Conservation (phyloP, 2,113 vertebrate genomes). For the Morphnarchus princeps region DNA sequence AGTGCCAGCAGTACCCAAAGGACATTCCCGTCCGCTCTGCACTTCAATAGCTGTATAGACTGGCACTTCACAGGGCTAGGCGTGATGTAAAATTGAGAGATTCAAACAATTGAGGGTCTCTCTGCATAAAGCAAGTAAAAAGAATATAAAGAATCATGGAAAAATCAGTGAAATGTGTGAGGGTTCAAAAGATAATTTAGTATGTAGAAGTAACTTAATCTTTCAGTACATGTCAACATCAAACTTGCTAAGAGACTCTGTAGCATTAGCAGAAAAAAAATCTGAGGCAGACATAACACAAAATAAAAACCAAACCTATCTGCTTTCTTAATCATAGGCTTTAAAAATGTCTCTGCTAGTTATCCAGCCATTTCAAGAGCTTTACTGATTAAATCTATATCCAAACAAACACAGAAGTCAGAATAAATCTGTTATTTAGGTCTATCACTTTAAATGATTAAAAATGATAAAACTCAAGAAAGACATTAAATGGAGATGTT, state of each 20-base stretch:
- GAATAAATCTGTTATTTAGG: conserved; percentile 21
- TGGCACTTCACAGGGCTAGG: not conserved
- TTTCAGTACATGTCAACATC: not conserved
- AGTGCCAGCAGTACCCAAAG: not conserved
- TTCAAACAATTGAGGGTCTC: not conserved
- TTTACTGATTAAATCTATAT: not conserved
- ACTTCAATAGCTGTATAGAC: not conserved
- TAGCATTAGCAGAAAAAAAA: not conserved
- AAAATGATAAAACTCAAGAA: not conserved
- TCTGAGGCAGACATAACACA: not conserved
- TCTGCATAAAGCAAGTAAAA: not conserved
- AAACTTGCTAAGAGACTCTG: not conserved
- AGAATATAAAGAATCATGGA: not conserved
- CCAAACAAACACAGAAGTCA: conserved; percentile 27
- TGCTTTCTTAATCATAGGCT: conserved; percentile 8
- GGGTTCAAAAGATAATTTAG: not conserved
- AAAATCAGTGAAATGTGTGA: not conserved
- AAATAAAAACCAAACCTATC: conserved; percentile 22
- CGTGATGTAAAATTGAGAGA: not conserved
- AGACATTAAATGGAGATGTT: not conserved
- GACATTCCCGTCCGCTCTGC: not conserved
- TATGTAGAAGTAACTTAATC: not conserved
- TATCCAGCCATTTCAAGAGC: conserved; percentile 15
- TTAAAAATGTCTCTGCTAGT: not conserved
- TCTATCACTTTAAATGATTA: not conserved